Percentiles rank a stretch among this genome's conserved stretches.
phyloP scores from a whole-genome alignment of 92 coral and sea anemone species.

The Hydrozoanthus gracilis region DNA sequence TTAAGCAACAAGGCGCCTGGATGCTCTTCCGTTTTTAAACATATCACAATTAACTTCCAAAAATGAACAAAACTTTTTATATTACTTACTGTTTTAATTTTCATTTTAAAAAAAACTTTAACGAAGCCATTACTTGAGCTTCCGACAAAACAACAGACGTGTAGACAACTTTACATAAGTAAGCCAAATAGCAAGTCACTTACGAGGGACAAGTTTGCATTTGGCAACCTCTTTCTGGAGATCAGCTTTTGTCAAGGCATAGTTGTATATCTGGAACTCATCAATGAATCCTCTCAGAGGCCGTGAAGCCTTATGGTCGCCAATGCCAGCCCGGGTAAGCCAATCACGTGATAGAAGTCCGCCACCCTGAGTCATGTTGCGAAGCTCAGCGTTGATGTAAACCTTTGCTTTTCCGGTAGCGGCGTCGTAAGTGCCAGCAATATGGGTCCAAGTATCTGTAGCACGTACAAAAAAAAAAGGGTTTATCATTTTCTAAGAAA shows the following conservation, averaged over 20 bases:
- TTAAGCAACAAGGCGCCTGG: too few species aligned
- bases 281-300: conserved; percentile 95
- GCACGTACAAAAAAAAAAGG: background rate
- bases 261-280: conserved; percentile 95
- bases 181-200: background rate
- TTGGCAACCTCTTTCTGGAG: conserved; percentile 69
- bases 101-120: too few species aligned
- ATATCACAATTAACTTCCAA: too few species aligned
- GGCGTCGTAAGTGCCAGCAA: conserved; percentile 95
- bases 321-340: conserved; percentile 94
- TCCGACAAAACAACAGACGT: background rate
- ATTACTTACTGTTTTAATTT: too few species aligned
- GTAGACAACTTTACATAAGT: background rate
- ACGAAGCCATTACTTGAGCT: background rate
- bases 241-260: conserved; percentile 85
- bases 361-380: conserved; percentile 93
- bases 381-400: conserved; percentile 89
- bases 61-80: too few species aligned
- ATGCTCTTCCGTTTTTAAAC: too few species aligned
- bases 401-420: conserved; percentile 92
- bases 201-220: conserved; percentile 69
- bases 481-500: too few species aligned
- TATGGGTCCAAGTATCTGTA: conserved; percentile 89
- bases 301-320: conserved; percentile 97
- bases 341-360: conserved; percentile 95